phyloP scores from a whole-genome alignment of 2,113 vertebrate genomes.

The Mus pahari region DNA sequence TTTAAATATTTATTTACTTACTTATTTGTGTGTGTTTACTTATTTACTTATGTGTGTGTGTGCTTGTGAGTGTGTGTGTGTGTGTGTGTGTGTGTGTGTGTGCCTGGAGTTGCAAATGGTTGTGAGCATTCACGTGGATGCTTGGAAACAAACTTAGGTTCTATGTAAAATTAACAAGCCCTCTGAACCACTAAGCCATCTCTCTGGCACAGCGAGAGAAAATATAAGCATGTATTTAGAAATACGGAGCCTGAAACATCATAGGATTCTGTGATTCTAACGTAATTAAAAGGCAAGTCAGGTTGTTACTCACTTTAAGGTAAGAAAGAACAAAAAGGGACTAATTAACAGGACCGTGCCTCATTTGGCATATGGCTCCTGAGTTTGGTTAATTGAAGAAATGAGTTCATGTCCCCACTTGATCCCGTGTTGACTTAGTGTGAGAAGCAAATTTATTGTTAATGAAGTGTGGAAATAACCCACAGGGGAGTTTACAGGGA shows the following conservation, averaged over 20 bases:
- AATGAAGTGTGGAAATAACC: constrained; percentile 55
- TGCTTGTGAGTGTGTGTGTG: background rate
- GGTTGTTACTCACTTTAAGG: background rate
- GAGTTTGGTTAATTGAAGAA: constrained; percentile 46
- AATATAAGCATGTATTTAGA: constrained; percentile 7
- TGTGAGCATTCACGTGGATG: background rate
- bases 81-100: background rate
- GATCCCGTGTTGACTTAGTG: constrained; percentile 56
- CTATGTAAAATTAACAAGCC: too few species aligned
- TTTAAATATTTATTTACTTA: background rate
- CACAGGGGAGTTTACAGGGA: background rate
- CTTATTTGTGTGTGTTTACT: background rate
- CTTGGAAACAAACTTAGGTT: too few species aligned
- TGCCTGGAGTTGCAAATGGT: background rate
- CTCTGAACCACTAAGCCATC: background rate
- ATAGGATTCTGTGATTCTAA: constrained; percentile 42
- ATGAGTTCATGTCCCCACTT: constrained; percentile 68
- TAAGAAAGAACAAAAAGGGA: background rate
- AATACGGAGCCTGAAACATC: background rate
- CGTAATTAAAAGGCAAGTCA: constrained; percentile 60
- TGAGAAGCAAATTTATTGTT: constrained; percentile 71
- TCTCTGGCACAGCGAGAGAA: background rate
- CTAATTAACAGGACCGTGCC: constrained; percentile 29
- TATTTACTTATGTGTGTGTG: background rate
- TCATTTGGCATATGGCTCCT: background rate